Evolutionary conservation across 2,113 vertebrate species (phyloP).

Genomic region (Ailurus styani): DNA sequence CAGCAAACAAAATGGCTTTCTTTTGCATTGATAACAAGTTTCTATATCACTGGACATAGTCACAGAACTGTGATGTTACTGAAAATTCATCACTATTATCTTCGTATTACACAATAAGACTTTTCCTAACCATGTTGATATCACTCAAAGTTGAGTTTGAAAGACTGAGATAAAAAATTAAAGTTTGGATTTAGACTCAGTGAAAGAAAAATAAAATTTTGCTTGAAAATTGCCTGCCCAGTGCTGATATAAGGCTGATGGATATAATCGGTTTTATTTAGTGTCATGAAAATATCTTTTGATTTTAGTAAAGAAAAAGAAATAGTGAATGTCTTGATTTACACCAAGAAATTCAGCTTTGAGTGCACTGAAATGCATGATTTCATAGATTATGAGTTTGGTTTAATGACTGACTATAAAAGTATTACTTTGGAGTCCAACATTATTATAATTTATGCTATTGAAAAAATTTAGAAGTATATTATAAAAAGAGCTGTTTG

Average conservation of each 20-base stretch:
- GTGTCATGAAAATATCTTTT: conserved; percentile 66
- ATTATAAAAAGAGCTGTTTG: conserved; percentile 62
- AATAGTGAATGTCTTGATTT: conserved; percentile 51
- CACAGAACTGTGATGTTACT: neutral
- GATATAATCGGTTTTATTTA: conserved; percentile 69
- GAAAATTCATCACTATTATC: neutral
- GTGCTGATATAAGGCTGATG: conserved; percentile 63
- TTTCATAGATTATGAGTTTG: conserved; percentile 72
- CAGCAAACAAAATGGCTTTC: neutral
- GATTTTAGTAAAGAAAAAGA: conserved; percentile 54
- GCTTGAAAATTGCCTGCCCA: conserved; percentile 46
- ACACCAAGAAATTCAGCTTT: conserved; percentile 65
- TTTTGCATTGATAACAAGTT: conserved; percentile 16
- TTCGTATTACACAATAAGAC: neutral
- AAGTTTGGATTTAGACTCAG: conserved; percentile 49
- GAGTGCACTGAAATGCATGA: conserved; percentile 56
- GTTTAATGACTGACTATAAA: conserved; percentile 70
- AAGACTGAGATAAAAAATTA: conserved; percentile 4
- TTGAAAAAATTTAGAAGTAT: conserved; percentile 58
- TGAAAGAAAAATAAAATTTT: conserved; percentile 70
- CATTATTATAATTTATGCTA: conserved; percentile 68
- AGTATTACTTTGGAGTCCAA: conserved; percentile 65
- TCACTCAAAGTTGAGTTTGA: conserved; percentile 26
- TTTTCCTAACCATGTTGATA: neutral
- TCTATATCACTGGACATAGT: neutral